Base-by-base conservation (phyloP, 2,888 invertebrate species). In the Spicauda simplicius region DNA sequence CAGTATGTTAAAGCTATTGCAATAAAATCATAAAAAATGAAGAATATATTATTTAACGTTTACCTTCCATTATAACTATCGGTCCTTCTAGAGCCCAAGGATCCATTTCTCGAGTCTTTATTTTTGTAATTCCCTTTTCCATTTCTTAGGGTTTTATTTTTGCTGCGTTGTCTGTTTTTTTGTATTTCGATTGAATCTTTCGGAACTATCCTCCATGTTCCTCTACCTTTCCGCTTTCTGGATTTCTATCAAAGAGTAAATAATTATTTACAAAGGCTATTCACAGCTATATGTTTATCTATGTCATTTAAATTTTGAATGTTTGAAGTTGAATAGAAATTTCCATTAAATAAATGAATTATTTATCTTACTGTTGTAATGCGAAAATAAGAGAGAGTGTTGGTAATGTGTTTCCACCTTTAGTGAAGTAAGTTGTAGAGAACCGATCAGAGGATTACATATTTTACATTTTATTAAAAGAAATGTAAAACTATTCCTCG, bases 101-200 rank as follows among this genome's bases (percentile, higher is more conserved):
- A 25, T 5, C 30, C 7, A 10, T 14, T 55, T 30, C n/a, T 55
- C n/a, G 60, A 19, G 14, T 50, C 25, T 19, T 33, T 30, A 14
- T 33, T 64, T 58, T 50, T 52, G 8, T 33, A 37, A 37, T 33
- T 37, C 0, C 52, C 37, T 25, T 2, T 25, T 25, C 25, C 25
- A 3, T 33, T 33, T 33, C 8, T 33, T 8, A 1, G 33, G 10
- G 20, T 64, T 57, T 50, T 52, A 6, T 37, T n/a, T 12, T 58
- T 57, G 14, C 69, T 64, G 6, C 80, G 78, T 63, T 73, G 79
- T 6, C 84, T 78, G 8, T 81, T 75, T 68, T 77, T 86, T 56
- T 88, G 84, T 11, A 89, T 77, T 70, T 88, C 87, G 45, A 83
- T 81, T 0, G 90, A 90, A 68, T 90, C 90, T 76, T 84, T 88